Evolutionary conservation across 2,797 vertebrate genomes (phyloP), one percentile per base, ranked within the genome.

Genomic region (Betta splendens): DNA sequence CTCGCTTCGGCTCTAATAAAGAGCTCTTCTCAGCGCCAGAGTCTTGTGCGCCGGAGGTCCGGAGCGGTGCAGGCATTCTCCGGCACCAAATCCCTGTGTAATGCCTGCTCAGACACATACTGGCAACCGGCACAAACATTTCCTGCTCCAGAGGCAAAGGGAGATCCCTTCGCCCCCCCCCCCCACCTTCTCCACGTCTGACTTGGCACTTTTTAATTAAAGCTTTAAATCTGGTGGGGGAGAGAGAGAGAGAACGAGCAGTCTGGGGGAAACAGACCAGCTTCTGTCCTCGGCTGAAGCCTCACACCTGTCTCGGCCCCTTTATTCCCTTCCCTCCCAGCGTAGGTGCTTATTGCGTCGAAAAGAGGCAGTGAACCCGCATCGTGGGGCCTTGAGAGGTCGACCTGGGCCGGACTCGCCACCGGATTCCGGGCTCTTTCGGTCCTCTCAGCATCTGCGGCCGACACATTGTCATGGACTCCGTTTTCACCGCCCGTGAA

Each of bases 91-190:
- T 89, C 91, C 87, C 73, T 91, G 74, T 64, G 80, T 92, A 89
- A 90, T 87, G 87, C 85, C 87, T 83, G 78, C 89, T 87, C 79
- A 83, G 87, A 87, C 83, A 74, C 83, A 86, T 83, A 89, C 87
- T 75, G 85, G 89, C 91, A 93, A 93, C 86, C 6, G 5, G 86
- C 84, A 69, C 81, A 91, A 92, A 86, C 70, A 80, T 93, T 94
- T 95, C 91, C 92, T 85, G 85, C 82, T 90, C 90, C 63, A 86
- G 92, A 91, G 65, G 67, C 68, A 55, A 79, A 66, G 71, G 77
- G 83, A 79, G 85, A 84, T 74, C 64, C 67, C 78, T 58, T 28
- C 47, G 28, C 64, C 68, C 73, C 64, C 71, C 49, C 50, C n/a
- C n/a, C n/a, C n/a, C n/a, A n/a, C n/a, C n/a, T n/a, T n/a, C n/a